Evolutionary conservation across 2,888 invertebrate species (phyloP).

Genomic region (Idaea aversata): DNA sequence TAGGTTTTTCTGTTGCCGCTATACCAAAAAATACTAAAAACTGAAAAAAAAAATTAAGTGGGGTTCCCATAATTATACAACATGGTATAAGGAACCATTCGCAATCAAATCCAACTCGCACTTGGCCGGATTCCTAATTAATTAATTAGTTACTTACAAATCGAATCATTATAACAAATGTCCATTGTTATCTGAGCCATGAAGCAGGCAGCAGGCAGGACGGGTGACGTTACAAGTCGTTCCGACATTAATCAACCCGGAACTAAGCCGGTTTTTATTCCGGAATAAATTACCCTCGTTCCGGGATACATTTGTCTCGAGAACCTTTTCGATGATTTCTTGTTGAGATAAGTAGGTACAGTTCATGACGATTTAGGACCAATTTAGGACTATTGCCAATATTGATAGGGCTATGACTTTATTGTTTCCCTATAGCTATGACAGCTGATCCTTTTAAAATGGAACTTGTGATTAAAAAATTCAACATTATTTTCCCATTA

Average conservation of each 20-base stretch:
- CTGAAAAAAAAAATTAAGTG: no score
- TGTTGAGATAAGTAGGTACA: background rate
- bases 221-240: background rate
- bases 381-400: background rate
- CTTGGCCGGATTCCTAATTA: no score
- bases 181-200: background rate
- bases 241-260: slow-evolving; percentile 1
- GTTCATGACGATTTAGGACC: background rate
- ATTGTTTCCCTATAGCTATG: no score
- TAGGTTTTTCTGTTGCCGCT: no score
- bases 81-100: no score
- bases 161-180: background rate
- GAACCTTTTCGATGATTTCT: background rate
- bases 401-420: background rate
- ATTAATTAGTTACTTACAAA: background rate
- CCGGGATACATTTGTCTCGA: background rate
- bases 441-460: no score
- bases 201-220: background rate
- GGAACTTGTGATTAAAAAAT: no score
- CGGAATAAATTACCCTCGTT: background rate
- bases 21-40: no score
- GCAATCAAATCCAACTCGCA: no score
- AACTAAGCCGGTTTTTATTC: slow-evolving; percentile 2
- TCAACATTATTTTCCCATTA: no score
- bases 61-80: no score